Conservation (phyloP, 2,113 vertebrate species). For the Pongo pygmaeus region DNA sequence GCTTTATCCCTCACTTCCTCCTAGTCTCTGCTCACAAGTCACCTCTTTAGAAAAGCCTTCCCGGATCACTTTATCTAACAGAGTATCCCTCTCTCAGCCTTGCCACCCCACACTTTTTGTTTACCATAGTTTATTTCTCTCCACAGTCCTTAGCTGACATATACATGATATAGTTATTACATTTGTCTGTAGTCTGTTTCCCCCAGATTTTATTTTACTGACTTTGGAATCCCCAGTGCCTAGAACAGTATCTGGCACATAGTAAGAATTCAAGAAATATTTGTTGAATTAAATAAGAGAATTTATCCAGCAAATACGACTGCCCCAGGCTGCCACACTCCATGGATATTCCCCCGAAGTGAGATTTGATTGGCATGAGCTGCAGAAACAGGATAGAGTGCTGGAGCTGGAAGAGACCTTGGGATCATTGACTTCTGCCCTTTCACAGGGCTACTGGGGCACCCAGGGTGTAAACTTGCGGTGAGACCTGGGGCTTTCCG, state of each 20-base stretch:
- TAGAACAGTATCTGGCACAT: background rate
- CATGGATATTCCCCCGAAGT: background rate
- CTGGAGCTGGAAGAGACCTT: background rate
- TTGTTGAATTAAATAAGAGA: background rate
- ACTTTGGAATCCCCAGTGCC: background rate
- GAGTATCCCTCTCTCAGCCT: background rate
- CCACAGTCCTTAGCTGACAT: background rate
- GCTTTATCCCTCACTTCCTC: background rate
- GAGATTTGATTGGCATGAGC: background rate
- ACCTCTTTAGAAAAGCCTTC: background rate
- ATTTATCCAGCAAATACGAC: background rate
- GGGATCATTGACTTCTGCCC: background rate
- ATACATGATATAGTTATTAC: background rate
- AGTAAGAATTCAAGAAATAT: background rate
- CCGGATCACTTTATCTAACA: background rate
- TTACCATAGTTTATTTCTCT: background rate
- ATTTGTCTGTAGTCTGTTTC: background rate
- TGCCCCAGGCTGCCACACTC: background rate
- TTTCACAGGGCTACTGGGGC: background rate
- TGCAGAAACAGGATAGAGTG: background rate
- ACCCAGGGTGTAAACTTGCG: accelerated
- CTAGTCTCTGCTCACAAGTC: background rate
- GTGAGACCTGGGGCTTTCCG: background rate
- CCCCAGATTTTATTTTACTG: background rate
- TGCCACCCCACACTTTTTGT: background rate